Evolutionary conservation across 2,888 invertebrate species (phyloP).

Genomic region (Patella depressa): DNA sequence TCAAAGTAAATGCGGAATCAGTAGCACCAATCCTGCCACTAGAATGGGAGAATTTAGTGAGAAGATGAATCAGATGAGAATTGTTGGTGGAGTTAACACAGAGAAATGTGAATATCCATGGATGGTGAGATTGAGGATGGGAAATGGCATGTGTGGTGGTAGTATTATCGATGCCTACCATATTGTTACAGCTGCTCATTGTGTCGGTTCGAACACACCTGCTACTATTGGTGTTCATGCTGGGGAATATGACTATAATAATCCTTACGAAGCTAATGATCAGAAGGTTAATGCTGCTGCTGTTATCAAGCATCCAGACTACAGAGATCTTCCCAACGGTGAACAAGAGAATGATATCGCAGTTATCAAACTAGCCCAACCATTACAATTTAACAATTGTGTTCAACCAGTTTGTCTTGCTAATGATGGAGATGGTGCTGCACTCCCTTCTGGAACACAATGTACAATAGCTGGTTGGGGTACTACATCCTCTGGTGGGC

Average conservation of each 20-base stretch:
- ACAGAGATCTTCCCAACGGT: not conserved
- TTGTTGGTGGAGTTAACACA: not conserved
- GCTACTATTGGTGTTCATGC: not conserved
- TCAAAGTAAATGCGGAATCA: not conserved
- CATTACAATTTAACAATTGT: not conserved
- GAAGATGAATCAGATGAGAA: slow-evolving; percentile 7
- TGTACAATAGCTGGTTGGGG: slow-evolving; percentile 21
- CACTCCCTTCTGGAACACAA: not conserved
- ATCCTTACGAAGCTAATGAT: not conserved
- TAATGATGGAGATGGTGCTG: not conserved
- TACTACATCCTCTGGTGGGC: slow-evolving; percentile 10
- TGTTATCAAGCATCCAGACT: not conserved
- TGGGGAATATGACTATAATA: slow-evolving; percentile 4
- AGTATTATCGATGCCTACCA: slow-evolving; percentile 3
- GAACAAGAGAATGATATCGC: slow-evolving; percentile 8
- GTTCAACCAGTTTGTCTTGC: slow-evolving; percentile 7
- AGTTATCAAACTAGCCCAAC: not conserved
- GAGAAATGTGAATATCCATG: slow-evolving; percentile 7
- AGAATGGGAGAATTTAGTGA: slow-evolving; percentile 1
- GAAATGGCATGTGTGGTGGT: not conserved
- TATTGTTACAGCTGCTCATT: not conserved
- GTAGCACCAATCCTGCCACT: not conserved
- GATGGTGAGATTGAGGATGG: not conserved
- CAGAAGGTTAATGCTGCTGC: not conserved
- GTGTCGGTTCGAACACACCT: not conserved